Base-by-base conservation (phyloP, 1,140 invertebrate genomes). In the Drosophila tropicalis region DNA sequence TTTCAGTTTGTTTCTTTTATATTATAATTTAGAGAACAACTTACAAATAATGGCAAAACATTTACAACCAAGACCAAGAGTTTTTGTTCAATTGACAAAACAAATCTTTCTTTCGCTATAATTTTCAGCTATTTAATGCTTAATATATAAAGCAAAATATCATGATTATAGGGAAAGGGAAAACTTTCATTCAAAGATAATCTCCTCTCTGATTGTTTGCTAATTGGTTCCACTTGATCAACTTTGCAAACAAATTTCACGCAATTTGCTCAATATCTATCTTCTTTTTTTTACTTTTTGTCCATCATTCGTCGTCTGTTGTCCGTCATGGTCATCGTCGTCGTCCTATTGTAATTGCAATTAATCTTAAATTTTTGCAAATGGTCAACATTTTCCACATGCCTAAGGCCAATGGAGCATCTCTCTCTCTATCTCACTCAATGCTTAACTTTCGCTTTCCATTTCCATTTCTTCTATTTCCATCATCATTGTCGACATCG, bases 401-500 rank as follows among this genome's bases (percentile, higher is more conserved):
- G 72, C 36, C 63, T 51, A 1, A 36, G 34, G 44, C 44, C 44
- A 51, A 51, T 51, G 17, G 44, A 51, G 44, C 72, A 72, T 68
- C 32, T 58, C 67, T 54, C 54, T 19, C 67, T 54, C 54, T 19
- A 13, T 29, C 29, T 29, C 29, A 5, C 5, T 29, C 29, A 29
- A 29, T 29, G 60, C 71, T 67, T 58, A 70, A 76, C 74, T 76
- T 76, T 76, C 74, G 74, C 74, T 76, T 76, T 76, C 55, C 74
- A 76, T 76, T 22, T 22, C 22, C 3, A 25, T 76, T 70, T 70
- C 67, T 76, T 76, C 73, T 67, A 67, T 51, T 22, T 51, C 9
- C 44, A 51, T 51, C 44, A 51, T 22, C 44, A 51, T 22, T 19
- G 19, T 51, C 44, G 17, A 22, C 44, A 22, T 51, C 5, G 17